Conservation (phyloP, 2,888 invertebrate species). For the Lottia gigantea region DNA sequence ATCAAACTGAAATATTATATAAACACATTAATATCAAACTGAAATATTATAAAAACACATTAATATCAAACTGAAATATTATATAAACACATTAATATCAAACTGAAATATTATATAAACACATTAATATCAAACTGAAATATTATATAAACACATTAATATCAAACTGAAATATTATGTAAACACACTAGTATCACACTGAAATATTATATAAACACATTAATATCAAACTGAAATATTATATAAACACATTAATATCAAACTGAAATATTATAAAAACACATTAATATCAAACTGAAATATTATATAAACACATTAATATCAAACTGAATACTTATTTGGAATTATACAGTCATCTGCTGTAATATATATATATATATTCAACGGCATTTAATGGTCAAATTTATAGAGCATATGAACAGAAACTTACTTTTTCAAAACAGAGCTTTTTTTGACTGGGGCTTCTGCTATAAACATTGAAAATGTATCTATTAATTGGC, state of each 20-base stretch:
- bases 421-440: conserved; percentile 51
- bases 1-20: background rate
- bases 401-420: no score
- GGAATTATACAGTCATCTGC: no score
- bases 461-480: conserved; percentile 37
- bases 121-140: background rate
- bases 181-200: no score
- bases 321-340: background rate
- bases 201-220: background rate
- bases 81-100: background rate
- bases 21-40: background rate
- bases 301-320: no score
- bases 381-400: no score
- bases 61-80: background rate
- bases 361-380: no score
- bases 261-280: background rate
- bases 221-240: no score
- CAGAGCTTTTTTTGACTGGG: conserved; percentile 45
- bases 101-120: background rate
- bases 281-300: no score
- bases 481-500: conserved; percentile 48
- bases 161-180: no score
- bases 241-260: no score
- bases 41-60: background rate
- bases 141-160: background rate